These are phyloP conservation scores for Megathymus violae DNA, from an alignment of 1,140 invertebrate genomes.

Conservation along the genomic window DNA sequence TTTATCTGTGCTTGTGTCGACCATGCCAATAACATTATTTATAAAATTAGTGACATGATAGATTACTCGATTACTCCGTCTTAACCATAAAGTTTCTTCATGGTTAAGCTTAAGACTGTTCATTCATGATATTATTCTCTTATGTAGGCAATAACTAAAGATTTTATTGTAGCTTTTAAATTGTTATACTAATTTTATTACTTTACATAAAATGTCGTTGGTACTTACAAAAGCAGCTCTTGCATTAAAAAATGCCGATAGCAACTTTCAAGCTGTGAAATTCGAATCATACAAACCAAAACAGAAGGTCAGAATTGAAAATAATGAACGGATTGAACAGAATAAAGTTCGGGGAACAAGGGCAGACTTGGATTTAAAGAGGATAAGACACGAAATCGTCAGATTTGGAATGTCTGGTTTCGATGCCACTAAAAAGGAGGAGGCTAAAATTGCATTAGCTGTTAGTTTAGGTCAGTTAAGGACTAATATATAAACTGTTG, in stretches of 20 bases:
- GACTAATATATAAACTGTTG: background rate
- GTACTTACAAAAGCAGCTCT: conserved; percentile 84
- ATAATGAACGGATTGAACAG: conserved; percentile 41
- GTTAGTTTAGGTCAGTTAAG: conserved; percentile 85
- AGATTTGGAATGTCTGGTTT: conserved; percentile 88
- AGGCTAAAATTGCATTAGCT: conserved; percentile 86
- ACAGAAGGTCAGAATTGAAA: conserved; percentile 51
- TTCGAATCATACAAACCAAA: conserved; percentile 84
- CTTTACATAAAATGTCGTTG: conserved; percentile 66
- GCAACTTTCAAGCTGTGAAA: conserved; percentile 78
- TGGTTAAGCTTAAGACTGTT: too few species aligned
- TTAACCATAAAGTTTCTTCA: too few species aligned
- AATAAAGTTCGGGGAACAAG: conserved; percentile 37
- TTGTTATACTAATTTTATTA: too few species aligned
- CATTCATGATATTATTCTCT: too few species aligned
- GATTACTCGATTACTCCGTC: too few species aligned
- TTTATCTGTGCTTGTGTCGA: too few species aligned
- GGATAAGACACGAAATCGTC: conserved; percentile 86
- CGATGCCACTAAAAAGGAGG: conserved; percentile 83
- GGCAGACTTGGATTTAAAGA: conserved; percentile 85
- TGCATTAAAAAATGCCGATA: conserved; percentile 71
- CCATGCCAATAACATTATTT: too few species aligned
- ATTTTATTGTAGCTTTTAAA: too few species aligned
- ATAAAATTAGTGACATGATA: too few species aligned
- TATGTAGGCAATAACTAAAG: too few species aligned